Conservation (phyloP, 2,113 vertebrate species). For the Rutilus rutilus region DNA sequence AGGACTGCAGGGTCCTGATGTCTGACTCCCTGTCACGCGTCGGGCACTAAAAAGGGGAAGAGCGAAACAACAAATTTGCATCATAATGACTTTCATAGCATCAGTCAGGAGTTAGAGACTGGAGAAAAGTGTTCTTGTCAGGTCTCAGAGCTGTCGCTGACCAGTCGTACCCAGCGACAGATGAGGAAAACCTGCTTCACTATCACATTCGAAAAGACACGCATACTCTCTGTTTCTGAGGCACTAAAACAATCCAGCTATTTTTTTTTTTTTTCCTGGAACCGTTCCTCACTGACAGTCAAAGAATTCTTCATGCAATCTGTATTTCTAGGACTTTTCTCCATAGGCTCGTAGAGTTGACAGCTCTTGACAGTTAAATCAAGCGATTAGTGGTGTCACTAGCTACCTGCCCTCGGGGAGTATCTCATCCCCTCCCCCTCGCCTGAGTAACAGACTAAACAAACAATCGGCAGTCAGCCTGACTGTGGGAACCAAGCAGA, state of each 20-base stretch:
- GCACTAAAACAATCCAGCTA: neutral
- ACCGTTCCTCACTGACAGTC: neutral
- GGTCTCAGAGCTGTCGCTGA: neutral
- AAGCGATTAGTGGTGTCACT: slow-evolving; percentile 8
- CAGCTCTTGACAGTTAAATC: slow-evolving; percentile 28
- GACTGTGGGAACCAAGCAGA: slow-evolving; percentile 27
- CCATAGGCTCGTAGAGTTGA: slow-evolving; percentile 18
- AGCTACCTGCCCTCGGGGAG: slow-evolving; percentile 31
- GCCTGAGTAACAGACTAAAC: slow-evolving; percentile 25
- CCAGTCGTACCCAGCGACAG: neutral
- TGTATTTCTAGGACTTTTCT: slow-evolving; percentile 12
- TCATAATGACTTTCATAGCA: slow-evolving; percentile 61
- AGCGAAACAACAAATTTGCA: slow-evolving; percentile 51
- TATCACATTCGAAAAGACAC: neutral
- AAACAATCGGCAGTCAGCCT: slow-evolving; percentile 17
- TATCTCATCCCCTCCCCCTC: slow-evolving; percentile 8
- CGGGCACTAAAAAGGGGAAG: slow-evolving; percentile 33
- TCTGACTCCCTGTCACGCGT: slow-evolving; percentile 38
- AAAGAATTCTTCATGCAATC: neutral
- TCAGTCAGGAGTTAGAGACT: slow-evolving; percentile 39
- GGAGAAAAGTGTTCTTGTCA: neutral
- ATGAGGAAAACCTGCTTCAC: neutral
- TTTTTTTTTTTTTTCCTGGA: neutral
- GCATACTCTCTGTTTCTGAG: neutral
- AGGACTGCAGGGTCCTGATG: slow-evolving; percentile 24